phyloP scores from a whole-genome alignment of 2,888 invertebrate genomes.

The Sepiola atlantica region DNA sequence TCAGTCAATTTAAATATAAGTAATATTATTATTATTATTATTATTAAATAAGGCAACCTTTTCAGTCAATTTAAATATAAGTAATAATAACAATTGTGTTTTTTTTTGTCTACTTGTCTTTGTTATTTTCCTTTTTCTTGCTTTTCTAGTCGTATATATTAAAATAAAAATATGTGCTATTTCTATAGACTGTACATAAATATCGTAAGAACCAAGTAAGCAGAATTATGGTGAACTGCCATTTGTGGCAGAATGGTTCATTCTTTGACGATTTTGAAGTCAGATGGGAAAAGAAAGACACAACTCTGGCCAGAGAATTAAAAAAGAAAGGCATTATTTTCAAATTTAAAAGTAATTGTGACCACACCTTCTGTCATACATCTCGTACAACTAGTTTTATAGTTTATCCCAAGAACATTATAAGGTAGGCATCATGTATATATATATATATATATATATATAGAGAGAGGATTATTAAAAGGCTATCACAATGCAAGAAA shows the following conservation, averaged over 20 bases:
- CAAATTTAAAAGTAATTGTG: no score
- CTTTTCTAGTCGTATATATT: background rate
- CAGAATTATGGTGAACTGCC: background rate
- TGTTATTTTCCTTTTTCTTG: background rate
- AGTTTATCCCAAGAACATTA: no score
- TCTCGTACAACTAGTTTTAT: no score
- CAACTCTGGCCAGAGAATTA: background rate
- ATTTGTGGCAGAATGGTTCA: background rate
- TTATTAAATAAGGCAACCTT: background rate
- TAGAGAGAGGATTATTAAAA: no score
- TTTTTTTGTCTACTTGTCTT: background rate
- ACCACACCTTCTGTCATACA: no score
- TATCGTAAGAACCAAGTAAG: background rate
- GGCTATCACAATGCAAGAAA: no score
- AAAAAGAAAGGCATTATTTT: no score
- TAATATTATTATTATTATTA: background rate
- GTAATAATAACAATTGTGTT: background rate
- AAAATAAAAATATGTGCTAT: background rate
- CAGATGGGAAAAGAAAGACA: background rate
- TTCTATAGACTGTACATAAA: background rate
- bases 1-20: background rate
- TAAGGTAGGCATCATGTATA: no score
- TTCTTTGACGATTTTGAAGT: background rate
- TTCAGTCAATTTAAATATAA: background rate
- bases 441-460: no score